phyloP scores from a whole-genome alignment of 2,113 vertebrate species.

The Setophaga coronata region DNA sequence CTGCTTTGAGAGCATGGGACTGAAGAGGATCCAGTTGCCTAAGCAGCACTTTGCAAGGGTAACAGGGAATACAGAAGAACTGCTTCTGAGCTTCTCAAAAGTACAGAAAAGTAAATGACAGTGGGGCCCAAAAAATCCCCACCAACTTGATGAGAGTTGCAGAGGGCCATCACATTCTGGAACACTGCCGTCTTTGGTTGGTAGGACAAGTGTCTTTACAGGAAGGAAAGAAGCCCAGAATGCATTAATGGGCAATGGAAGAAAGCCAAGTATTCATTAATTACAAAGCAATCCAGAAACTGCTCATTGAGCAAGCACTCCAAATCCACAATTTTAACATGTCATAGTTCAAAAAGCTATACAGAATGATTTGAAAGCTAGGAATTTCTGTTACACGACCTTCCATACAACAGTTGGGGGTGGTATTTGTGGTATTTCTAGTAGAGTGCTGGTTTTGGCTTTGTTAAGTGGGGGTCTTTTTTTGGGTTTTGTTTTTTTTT shows the following conservation, averaged over 20 bases:
- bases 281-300: neutral
- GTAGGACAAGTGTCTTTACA: neutral
- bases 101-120: neutral
- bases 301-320: neutral
- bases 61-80: neutral
- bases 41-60: neutral
- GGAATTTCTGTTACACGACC: neutral
- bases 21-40: neutral
- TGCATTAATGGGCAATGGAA: neutral
- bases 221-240: neutral
- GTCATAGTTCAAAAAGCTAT: neutral
- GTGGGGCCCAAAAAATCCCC: neutral
- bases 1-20: neutral
- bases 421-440: neutral
- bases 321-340: neutral
- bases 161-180: neutral
- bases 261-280: constrained; percentile 5
- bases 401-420: neutral
- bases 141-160: neutral
- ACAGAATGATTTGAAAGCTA: neutral
- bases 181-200: neutral
- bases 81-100: neutral
- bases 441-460: neutral
- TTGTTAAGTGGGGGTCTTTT: neutral
- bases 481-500: too few species aligned